These are phyloP conservation scores for Chalcosyrphus nemorum DNA, from an alignment of 2,888 invertebrate species.

Conservation along the genomic window DNA sequence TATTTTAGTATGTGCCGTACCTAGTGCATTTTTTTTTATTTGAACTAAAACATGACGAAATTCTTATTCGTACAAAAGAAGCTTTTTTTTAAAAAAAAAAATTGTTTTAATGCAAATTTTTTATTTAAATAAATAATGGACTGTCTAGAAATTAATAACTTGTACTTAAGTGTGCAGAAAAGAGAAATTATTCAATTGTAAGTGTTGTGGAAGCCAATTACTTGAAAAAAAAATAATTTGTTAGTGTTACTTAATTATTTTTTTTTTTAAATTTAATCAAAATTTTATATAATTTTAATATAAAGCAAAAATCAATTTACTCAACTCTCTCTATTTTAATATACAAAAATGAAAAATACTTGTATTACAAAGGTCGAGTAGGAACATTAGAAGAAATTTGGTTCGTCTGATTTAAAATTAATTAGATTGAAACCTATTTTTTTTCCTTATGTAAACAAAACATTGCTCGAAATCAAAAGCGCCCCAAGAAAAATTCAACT, in stretches of 20 bases:
- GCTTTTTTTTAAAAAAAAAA: conserved; percentile 7
- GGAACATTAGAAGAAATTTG: too few species aligned
- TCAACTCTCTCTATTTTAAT: too few species aligned
- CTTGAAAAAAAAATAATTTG: conserved; percentile 26
- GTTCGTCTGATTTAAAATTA: too few species aligned
- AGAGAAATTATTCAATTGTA: conserved; percentile 12
- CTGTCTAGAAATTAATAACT: conserved; percentile 55
- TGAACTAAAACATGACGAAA: conserved; percentile 12
- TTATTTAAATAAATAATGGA: conserved; percentile 39
- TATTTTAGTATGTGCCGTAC: conserved; percentile 50
- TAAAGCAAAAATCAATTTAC: too few species aligned
- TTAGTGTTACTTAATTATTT: conserved; percentile 47
- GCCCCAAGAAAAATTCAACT: too few species aligned
- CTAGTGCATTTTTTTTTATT: conserved; percentile 54
- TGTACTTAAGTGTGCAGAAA: conserved; percentile 62
- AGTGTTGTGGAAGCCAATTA: conserved; percentile 14
- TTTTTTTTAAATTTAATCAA: conserved; percentile 10
- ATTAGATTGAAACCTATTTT: too few species aligned
- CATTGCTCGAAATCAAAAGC: too few species aligned
- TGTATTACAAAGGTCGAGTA: too few species aligned
- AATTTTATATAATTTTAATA: neutral
- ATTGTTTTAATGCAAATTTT: neutral
- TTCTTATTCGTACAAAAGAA: neutral
- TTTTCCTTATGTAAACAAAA: too few species aligned
- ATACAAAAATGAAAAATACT: too few species aligned